Percentiles rank a stretch among this genome's conserved stretches.
phyloP scores from a whole-genome alignment of 2,113 vertebrate genomes.

The Lontra canadensis region DNA sequence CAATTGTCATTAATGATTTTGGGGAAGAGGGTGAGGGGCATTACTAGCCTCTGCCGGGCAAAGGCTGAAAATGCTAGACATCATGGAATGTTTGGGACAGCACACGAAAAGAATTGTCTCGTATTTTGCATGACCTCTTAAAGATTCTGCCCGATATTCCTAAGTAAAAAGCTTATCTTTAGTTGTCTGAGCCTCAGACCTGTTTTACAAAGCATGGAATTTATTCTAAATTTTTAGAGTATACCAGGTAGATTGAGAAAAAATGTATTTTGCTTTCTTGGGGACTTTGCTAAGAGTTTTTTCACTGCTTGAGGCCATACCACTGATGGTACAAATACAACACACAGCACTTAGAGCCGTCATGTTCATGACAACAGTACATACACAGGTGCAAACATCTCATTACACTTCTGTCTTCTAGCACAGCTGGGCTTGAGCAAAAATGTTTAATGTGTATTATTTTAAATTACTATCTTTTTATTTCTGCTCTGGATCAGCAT shows the following conservation, averaged over 20 bases:
- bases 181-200: background rate
- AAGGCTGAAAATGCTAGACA: background rate
- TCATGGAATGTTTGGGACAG: background rate
- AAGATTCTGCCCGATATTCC: background rate
- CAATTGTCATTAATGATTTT: background rate
- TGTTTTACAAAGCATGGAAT: background rate
- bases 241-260: background rate
- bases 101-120: background rate
- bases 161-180: background rate
- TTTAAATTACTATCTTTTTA: background rate
- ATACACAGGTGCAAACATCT: background rate
- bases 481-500: background rate
- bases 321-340: background rate
- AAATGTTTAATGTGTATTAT: background rate
- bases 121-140: background rate
- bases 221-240: background rate
- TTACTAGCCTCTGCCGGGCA: background rate
- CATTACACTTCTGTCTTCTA: background rate
- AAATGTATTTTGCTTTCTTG: background rate
- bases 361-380: background rate
- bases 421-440: background rate
- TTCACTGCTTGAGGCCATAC: background rate
- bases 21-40: rapidly evolving
- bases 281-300: background rate
- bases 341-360: background rate